These are phyloP conservation scores for Fragum sueziense DNA, from an alignment of 2,888 invertebrate species.

Conservation along the genomic window DNA sequence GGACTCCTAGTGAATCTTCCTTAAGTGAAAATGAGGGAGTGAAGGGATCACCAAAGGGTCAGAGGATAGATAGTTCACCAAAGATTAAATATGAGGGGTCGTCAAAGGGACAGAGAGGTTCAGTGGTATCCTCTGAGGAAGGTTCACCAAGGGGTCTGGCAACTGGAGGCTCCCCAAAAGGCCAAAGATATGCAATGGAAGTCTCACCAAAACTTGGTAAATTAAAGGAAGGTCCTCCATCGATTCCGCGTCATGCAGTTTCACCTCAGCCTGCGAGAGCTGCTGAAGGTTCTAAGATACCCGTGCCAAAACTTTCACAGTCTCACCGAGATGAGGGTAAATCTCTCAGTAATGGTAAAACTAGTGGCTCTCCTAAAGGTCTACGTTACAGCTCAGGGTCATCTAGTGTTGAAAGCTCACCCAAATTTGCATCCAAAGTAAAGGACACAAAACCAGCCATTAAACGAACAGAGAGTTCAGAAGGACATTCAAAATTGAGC, in stretches of 20 bases:
- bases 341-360: constrained; percentile 30
- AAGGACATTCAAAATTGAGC: constrained; percentile 35
- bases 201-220: constrained; percentile 56
- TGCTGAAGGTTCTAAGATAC: constrained; percentile 55
- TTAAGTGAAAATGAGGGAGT: constrained; percentile 67
- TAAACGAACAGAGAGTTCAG: constrained; percentile 30
- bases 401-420: constrained; percentile 30
- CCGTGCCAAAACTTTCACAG: constrained; percentile 40
- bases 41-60: constrained; percentile 42
- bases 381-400: constrained; percentile 41
- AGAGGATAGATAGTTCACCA: constrained; percentile 51
- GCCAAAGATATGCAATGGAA: constrained; percentile 53
- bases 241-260: constrained; percentile 29
- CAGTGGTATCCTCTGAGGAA: constrained; percentile 50
- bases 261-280: constrained; percentile 49
- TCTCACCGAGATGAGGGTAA: constrained; percentile 58
- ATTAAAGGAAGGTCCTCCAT: constrained; percentile 41
- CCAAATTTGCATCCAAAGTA: constrained; percentile 22
- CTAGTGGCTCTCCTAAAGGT: constrained; percentile 53
- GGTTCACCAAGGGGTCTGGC: constrained; percentile 59
- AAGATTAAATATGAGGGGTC: constrained; percentile 63
- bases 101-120: constrained; percentile 55
- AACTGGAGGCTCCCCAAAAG: constrained; percentile 57
- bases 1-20: constrained; percentile 75
- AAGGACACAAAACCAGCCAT: constrained; percentile 22